Base-by-base conservation (phyloP, 2,888 invertebrate genomes). In the Conomelus anceps region DNA sequence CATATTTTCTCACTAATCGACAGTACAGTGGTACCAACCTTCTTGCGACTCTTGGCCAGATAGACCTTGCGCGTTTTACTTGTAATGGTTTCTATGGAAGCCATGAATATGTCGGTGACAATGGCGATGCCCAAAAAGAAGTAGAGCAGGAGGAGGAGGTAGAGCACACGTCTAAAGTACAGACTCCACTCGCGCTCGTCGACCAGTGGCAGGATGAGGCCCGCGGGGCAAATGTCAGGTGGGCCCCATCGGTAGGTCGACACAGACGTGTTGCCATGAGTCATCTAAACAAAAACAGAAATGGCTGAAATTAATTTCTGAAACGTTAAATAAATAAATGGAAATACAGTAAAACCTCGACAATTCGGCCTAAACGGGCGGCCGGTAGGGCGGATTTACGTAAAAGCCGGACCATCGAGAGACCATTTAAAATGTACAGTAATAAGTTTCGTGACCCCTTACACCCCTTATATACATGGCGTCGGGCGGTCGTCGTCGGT, bases 71-170 rank as follows among this genome's bases (percentile, higher is more conserved):
- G 97, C 93, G 99, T 99, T 93, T 98, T 97, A 0, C 99, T 99
- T 89, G 99, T 99, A 93, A 99, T 99, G 91, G 98, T 98, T 95
- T 99, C 99, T 93, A 99, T 99, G 92, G 99, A 97, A 34, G 98
- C 98, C 99, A 99, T 99, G 94, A 99, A 99, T 90, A 99, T 96
- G 93, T 99, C 99, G 91, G 99, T 99, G 91, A 99, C 97, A 93
- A 99, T 99, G 92, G 99, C 99, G 87, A 99, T 99, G 89, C 99
- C 99, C 93, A 99, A 97, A 94, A 99, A 99, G 93, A 99, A 96
- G 94, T 99, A 99, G 92, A 97, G 94, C 93, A 99, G 95, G 85
- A 95, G 94, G 88, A 98, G 92, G 94, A 99, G 98, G 94, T 99
- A 99, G 91, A 98, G 96, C 90, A 96, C 92, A 63, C 99, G 99